These are phyloP conservation scores for Coreius guichenoti DNA, from an alignment of 2,797 vertebrate genomes.

Conservation along the genomic window DNA sequence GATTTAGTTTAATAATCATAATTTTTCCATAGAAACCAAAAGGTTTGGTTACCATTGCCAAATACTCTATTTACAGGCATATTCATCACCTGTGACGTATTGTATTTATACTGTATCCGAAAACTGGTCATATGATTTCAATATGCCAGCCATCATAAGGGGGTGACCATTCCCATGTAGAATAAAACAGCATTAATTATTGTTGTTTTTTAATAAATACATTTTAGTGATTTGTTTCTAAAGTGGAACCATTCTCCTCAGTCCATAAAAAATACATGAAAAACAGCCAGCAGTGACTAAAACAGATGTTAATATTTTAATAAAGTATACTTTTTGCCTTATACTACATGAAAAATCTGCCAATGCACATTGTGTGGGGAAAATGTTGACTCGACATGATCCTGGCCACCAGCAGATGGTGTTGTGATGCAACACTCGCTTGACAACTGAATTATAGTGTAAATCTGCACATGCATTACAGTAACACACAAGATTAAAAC, in stretches of 20 bases:
- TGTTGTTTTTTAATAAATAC: neutral
- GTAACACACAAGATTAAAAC: neutral
- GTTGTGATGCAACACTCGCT: constrained; percentile 57
- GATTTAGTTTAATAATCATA: neutral
- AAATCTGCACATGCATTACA: constrained; percentile 5
- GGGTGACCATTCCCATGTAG: neutral
- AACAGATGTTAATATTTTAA: constrained; percentile 32
- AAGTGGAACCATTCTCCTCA: constrained; percentile 24
- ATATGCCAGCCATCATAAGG: neutral
- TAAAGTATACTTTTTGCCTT: neutral
- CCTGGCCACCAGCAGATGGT: constrained; percentile 71
- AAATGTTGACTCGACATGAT: constrained; percentile 22
- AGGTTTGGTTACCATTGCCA: neutral
- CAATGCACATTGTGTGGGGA: neutral
- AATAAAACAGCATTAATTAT: neutral
- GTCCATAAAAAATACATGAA: neutral
- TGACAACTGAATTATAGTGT: neutral
- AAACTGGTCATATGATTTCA: neutral
- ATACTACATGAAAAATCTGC: neutral
- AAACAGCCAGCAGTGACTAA: neutral
- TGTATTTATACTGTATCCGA: neutral
- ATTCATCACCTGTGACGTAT: neutral
- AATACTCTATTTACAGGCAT: neutral
- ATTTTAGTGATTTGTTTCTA: neutral
- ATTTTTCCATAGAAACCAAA: neutral